Conservation (phyloP, 2,113 vertebrate genomes). For the Amphilophus citrinellus region DNA sequence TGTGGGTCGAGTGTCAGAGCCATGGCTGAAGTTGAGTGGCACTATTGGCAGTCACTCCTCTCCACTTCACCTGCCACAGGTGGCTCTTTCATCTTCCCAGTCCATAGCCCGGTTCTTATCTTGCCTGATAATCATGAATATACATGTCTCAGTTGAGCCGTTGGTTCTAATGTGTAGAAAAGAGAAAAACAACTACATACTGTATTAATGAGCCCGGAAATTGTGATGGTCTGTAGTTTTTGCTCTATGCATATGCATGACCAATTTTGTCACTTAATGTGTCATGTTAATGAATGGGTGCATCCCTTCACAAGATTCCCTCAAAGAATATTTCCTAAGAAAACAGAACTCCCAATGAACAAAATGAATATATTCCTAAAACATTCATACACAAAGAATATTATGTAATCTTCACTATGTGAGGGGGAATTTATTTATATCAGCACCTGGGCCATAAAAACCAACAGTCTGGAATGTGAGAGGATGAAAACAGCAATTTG, state of each 20-base stretch:
- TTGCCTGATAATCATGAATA: slow-evolving; percentile 69
- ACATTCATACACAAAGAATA: slow-evolving; percentile 52
- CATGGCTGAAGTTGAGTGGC: slow-evolving; percentile 56
- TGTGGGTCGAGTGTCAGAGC: slow-evolving; percentile 35
- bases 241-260: slow-evolving; percentile 58
- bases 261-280: slow-evolving; percentile 59
- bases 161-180: slow-evolving; percentile 53
- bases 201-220: slow-evolving; percentile 57
- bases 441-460: slow-evolving; percentile 71
- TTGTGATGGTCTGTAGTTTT: slow-evolving; percentile 35
- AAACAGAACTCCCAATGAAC: slow-evolving; percentile 28
- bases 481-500: slow-evolving; percentile 70
- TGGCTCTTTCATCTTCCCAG: slow-evolving; percentile 75
- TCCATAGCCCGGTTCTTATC: slow-evolving; percentile 37
- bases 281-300: slow-evolving; percentile 32
- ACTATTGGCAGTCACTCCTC: slow-evolving; percentile 47
- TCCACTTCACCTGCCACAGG: slow-evolving; percentile 79
- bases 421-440: slow-evolving; percentile 50
- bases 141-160: slow-evolving; percentile 49
- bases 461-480: slow-evolving; percentile 52
- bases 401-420: slow-evolving; percentile 62
- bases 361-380: slow-evolving; percentile 52
- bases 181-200: slow-evolving; percentile 53
- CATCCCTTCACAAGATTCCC: slow-evolving; percentile 10
- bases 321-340: slow-evolving; percentile 8